Evolutionary conservation across 2,888 invertebrate genomes (phyloP).

Genomic region (Ophion ellenae): DNA sequence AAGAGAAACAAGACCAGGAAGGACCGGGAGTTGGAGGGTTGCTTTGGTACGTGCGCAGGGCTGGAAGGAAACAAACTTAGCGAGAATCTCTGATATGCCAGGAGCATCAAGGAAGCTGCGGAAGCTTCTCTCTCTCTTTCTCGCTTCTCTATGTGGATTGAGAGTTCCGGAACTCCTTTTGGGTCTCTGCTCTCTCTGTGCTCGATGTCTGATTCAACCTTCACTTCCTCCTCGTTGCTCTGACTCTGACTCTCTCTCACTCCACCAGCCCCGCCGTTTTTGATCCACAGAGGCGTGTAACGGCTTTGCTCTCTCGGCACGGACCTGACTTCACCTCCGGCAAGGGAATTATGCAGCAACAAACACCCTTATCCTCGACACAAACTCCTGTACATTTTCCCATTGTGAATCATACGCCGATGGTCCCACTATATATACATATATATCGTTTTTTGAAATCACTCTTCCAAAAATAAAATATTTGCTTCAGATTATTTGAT

Average conservation of each 20-base stretch:
- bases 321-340: slow-evolving; percentile 38
- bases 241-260: slow-evolving; percentile 4
- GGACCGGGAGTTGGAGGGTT: slow-evolving; percentile 66
- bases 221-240: slow-evolving; percentile 42
- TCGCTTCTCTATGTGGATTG: slow-evolving; percentile 13
- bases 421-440: background rate
- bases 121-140: slow-evolving; percentile 13
- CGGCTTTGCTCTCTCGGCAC: slow-evolving; percentile 24
- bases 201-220: slow-evolving; percentile 35
- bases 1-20: slow-evolving; percentile 62
- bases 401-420: background rate
- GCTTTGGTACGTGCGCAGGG: slow-evolving; percentile 56
- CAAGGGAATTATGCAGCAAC: slow-evolving; percentile 37
- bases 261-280: slow-evolving; percentile 35
- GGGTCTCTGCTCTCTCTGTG: slow-evolving; percentile 17
- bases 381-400: background rate
- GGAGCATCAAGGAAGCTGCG: slow-evolving; percentile 22
- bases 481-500: background rate
- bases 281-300: slow-evolving; percentile 44
- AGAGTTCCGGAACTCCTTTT: slow-evolving; percentile 44
- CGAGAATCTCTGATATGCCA: slow-evolving; percentile 53
- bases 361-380: slow-evolving; percentile 22
- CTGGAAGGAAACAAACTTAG: slow-evolving; percentile 61
- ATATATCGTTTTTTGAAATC: background rate
- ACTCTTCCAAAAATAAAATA: background rate